phyloP scores from a whole-genome alignment of 1,140 invertebrate genomes.

The Sarcophaga bullata region DNA sequence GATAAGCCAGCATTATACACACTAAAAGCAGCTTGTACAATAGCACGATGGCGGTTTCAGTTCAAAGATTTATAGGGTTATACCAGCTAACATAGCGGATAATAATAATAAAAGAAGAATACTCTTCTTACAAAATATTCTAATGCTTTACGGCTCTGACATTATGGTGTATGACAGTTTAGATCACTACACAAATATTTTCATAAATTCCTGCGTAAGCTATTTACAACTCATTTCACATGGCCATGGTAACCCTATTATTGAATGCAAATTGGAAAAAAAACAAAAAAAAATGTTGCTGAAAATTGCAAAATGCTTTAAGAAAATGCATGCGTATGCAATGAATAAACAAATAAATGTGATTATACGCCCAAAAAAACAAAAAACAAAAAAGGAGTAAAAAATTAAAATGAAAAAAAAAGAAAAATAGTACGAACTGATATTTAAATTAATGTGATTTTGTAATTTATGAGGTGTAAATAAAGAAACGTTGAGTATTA shows the following conservation, averaged over 20 bases:
- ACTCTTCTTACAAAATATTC: not conserved
- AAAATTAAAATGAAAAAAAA: too few relatives aligned
- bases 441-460: constrained; percentile 64
- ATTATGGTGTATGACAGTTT: not conserved
- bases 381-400: constrained; percentile 31
- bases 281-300: too few relatives aligned
- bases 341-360: constrained; percentile 22
- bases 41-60: not conserved
- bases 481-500: constrained; percentile 7
- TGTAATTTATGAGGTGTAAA: constrained; percentile 57
- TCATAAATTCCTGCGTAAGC: too few relatives aligned
- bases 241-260: not conserved
- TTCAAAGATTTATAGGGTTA: not conserved
- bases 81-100: not conserved
- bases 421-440: constrained; percentile 49
- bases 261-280: not conserved
- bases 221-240: not conserved
- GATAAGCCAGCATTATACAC: not conserved
- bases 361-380: not conserved
- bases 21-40: not conserved
- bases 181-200: too few relatives aligned
- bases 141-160: not conserved
- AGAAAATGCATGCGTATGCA: not conserved
- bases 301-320: too few relatives aligned
- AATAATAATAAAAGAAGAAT: not conserved